These are phyloP conservation scores for Bovichtus diacanthus DNA, from an alignment of 2,797 vertebrate species.

Conservation along the genomic window DNA sequence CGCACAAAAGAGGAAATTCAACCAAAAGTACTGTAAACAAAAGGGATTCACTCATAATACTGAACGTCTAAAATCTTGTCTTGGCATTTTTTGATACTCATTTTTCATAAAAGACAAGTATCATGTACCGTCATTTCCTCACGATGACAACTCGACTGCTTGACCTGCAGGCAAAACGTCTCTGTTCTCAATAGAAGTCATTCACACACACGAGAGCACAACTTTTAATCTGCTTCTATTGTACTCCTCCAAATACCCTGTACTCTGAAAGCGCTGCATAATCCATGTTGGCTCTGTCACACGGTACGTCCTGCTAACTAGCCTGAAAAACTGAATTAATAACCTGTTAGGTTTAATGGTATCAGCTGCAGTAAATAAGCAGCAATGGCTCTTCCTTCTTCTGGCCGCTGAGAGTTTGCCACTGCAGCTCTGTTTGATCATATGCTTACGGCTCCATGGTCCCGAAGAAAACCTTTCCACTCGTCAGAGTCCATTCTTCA, in stretches of 20 bases:
- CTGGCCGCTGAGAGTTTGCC: not conserved
- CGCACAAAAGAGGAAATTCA: slow-evolving; percentile 27
- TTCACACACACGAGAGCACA: not conserved
- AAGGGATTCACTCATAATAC: slow-evolving; percentile 15
- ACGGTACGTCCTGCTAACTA: slow-evolving; percentile 1
- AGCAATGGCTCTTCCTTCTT: slow-evolving; percentile 4
- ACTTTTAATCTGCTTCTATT: slow-evolving; percentile 23
- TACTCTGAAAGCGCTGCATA: slow-evolving; percentile 3
- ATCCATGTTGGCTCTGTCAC: slow-evolving; percentile 4
- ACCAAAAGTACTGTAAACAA: slow-evolving; percentile 6
- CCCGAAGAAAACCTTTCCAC: slow-evolving; percentile 5
- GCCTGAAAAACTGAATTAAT: slow-evolving; percentile 18
- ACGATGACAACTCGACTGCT: slow-evolving; percentile 1
- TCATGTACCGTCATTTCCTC: slow-evolving; percentile 24
- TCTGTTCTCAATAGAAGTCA: slow-evolving; percentile 12
- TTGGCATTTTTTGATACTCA: not conserved
- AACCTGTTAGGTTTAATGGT: slow-evolving; percentile 3
- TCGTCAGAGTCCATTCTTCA: slow-evolving; percentile 1
- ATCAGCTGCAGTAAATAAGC: slow-evolving; percentile 27
- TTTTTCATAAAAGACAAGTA: slow-evolving; percentile 8
- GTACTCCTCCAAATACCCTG: not conserved
- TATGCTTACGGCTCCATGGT: not conserved
- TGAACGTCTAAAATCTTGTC: slow-evolving; percentile 14
- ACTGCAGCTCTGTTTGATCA: slow-evolving; percentile 7
- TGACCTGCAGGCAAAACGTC: slow-evolving; percentile 31